phyloP scores from a whole-genome alignment of 1,140 invertebrate species.

The Formica exsecta region DNA sequence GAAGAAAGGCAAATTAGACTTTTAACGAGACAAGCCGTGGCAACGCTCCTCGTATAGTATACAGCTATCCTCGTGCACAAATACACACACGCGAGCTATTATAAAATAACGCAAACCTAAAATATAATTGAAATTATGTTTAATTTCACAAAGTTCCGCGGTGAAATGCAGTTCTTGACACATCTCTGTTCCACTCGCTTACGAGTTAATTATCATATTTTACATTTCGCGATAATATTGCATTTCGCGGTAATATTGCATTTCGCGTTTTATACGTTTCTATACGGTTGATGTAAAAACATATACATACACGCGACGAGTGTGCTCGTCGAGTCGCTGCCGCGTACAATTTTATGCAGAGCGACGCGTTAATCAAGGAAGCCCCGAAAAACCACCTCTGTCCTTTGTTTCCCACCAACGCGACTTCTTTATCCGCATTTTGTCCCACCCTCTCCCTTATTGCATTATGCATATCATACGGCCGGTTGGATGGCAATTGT shows the following conservation, averaged over 20 bases:
- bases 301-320: neutral
- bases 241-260: neutral
- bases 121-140: conserved; percentile 42
- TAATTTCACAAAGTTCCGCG: conserved; percentile 25
- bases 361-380: conserved; percentile 40
- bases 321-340: neutral
- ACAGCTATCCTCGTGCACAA: neutral
- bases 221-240: conserved; percentile 1
- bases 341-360: conserved; percentile 14
- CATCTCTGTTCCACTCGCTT: neutral
- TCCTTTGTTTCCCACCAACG: conserved; percentile 11
- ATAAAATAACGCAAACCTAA: neutral
- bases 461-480: conserved; percentile 60
- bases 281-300: neutral
- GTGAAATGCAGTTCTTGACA: neutral
- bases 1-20: conserved; percentile 13
- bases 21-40: conserved; percentile 17
- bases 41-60: neutral
- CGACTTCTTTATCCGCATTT: conserved; percentile 47
- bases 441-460: conserved; percentile 23
- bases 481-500: neutral
- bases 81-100: neutral
- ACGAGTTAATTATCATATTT: conserved; percentile 44
- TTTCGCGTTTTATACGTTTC: conserved; percentile 2
- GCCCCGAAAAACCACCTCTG: conserved; percentile 1